Evolutionary conservation across 1,140 invertebrate species (phyloP), one percentile per base, ranked within the genome.

Genomic region (Pseudomyrmex concolor): DNA sequence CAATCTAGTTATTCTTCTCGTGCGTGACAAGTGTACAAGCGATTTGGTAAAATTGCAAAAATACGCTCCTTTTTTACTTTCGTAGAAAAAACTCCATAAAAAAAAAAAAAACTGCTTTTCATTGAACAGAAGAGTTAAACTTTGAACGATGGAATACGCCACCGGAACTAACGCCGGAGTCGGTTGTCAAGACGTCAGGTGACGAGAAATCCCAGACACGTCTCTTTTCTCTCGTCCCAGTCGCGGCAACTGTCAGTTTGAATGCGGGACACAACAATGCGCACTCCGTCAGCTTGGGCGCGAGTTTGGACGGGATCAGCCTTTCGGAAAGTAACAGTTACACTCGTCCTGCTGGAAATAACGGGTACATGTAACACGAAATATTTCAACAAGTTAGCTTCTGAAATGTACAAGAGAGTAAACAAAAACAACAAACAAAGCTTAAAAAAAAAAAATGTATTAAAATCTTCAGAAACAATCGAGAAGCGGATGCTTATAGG

Each of bases 301-400:
- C 87, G 12, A 88, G 54, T 0, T 85, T 91, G 1, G 91, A 92
- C 60, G 91, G 92, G 34, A 84, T 93, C n/a, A 92, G 92, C 66
- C 84, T 93, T 50, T 92, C 93, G 0, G 91, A 92, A 73, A 93
- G 91, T 81, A 86, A 90, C 63, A 93, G 90, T 72, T 87, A 86
- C 66, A 59, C 51, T 45, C 63, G 17, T 15, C 82, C 72, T 8
- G 63, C 19, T 34, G 90, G 86, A 15, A 83, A 83, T 62, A 17
- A 77, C 54, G 90, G 89, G 92, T 93, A 86, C 60, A 86, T 87
- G 57, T 17, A 12, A 55, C 64, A 64, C 17, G 54, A 66, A 57
- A 4, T 59, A 51, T 51, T 51, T 51, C 34, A 5, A n/a, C n/a
- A 34, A 34, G 5, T 34, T 7, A 5, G 34, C 34, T 34, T 34